Conservation (phyloP, 2,888 invertebrate genomes). For the Athalia rosae region DNA sequence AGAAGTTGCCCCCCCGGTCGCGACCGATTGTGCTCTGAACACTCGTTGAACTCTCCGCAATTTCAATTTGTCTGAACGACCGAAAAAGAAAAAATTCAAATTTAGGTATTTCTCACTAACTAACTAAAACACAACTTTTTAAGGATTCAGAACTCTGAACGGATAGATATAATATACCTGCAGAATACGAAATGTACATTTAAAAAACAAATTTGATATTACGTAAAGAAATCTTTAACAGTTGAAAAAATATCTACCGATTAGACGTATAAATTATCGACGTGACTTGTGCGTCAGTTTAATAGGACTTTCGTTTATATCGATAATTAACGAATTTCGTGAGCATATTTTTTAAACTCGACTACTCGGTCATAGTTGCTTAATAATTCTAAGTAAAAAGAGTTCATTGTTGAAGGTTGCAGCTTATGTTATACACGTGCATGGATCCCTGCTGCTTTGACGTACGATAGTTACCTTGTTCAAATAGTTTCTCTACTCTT, state of each 20-base stretch:
- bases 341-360: neutral
- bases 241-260: too few relatives aligned
- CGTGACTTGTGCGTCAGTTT: neutral
- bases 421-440: neutral
- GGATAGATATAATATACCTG: too few relatives aligned
- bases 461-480: neutral
- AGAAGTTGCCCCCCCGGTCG: slow-evolving; percentile 27
- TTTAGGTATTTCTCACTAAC: too few relatives aligned
- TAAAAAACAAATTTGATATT: too few relatives aligned
- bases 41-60: neutral
- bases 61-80: neutral
- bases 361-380: too few relatives aligned
- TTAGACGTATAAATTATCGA: neutral
- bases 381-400: neutral
- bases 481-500: too few relatives aligned
- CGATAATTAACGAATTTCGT: neutral
- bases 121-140: too few relatives aligned
- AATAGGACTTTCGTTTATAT: neutral
- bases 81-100: too few relatives aligned
- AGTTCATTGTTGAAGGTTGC: neutral
- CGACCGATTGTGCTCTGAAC: slow-evolving; percentile 22
- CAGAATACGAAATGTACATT: too few relatives aligned
- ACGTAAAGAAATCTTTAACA: too few relatives aligned
- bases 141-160: too few relatives aligned
- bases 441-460: neutral